Conservation (phyloP, 2,113 vertebrate genomes). For the Pheucticus melanocephalus region DNA sequence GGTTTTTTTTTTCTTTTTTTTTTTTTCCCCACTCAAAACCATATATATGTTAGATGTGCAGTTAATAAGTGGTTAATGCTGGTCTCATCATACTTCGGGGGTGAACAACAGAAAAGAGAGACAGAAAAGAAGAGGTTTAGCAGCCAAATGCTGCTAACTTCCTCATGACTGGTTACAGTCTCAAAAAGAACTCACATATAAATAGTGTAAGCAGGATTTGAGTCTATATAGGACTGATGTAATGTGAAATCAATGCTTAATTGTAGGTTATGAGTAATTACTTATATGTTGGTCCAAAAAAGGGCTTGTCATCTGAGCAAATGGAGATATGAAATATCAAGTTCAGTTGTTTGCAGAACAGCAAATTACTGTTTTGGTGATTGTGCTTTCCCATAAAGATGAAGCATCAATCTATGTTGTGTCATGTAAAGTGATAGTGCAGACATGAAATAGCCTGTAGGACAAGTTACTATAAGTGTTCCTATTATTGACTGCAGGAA, state of each 20-base stretch:
- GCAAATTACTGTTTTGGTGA: neutral
- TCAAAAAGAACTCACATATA: neutral
- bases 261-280: neutral
- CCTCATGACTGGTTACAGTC: neutral
- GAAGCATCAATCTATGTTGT: neutral
- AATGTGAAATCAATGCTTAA: neutral
- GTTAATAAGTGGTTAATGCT: neutral
- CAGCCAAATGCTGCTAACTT: neutral
- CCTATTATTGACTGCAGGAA: neutral
- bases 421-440: neutral
- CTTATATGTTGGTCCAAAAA: neutral
- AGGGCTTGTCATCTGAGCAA: neutral
- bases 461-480: neutral
- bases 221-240: neutral
- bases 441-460: neutral
- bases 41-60: neutral
- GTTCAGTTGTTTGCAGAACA: neutral
- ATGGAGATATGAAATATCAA: neutral
- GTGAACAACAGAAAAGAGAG: neutral
- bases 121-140: conserved; percentile 11
- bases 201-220: neutral
- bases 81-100: neutral
- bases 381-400: neutral
- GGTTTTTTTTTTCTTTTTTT: neutral
- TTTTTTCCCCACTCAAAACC: neutral